Base-by-base conservation (phyloP, 1,140 invertebrate species). In the Zaprionus nigranus region DNA sequence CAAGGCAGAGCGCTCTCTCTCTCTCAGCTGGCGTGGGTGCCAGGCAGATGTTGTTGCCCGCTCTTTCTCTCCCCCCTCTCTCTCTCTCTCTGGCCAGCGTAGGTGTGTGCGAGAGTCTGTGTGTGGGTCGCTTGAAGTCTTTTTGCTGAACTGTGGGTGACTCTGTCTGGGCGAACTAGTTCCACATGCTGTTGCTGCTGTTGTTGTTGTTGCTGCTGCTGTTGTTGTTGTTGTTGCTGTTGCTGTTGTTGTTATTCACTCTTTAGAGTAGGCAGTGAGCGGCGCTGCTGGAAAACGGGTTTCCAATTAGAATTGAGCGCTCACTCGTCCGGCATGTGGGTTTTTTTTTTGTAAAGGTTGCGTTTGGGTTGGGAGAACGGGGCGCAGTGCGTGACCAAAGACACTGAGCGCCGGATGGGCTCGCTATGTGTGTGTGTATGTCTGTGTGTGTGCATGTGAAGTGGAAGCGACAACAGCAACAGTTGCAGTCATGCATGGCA, bases 341-440 rank as follows among this genome's bases (percentile, higher is more conserved):
- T 66, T 87, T 86, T 51, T 53, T 6, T 51, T 68, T 22, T 57
- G 36, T 68, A 68, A 69, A 75, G 72, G 72, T 75, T 74, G 58
- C 51, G n/a, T 60, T 67, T 65, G 56, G 75, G 71, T 82, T 80
- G 66, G 69, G 17, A 61, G 65, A 54, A 22, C 22, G 28, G n/a
- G 62, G 43, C 46, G 69, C 36, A 54, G 61, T 65, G 78, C 68
- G 69, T 62, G 57, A 82, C 56, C 43, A 56, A 28, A 53, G 43
- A 68, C 65, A 68, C 59, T 74, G 53, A 77, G 78, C 79, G 69
- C 83, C 82, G 82, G 82, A 86, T 86, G 82, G 82, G 83, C 82
- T 87, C 79, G 82, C 64, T 62, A 24, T 54, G 36, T 22, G 22
- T 15, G 24, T 53, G 36, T 34, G 12, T 30, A 6, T 59, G 28